Evolutionary conservation across 2,888 invertebrate genomes (phyloP), one percentile per base, ranked within the genome.

Genomic region (Colletes collaris): DNA sequence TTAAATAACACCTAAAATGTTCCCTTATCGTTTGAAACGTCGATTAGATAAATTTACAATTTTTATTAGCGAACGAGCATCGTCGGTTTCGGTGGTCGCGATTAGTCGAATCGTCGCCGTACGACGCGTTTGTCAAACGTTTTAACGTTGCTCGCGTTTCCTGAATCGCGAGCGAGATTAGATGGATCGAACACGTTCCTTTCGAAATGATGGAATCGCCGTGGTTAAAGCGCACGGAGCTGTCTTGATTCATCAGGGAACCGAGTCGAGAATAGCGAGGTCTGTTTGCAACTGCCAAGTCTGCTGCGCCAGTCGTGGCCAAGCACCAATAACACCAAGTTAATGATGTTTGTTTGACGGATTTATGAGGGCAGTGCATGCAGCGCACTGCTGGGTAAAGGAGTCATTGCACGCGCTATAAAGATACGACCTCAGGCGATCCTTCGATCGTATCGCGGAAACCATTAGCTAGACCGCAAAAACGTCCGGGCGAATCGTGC

Each of bases 271-370:
- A 83, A 86, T 85, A 86, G 86, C 85, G 76, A 68, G 63, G 85
- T 71, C 87, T 81, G 87, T 87, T 87, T 70, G 86, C 87, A 65
- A 81, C 79, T 79, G 73, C 62, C 76, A 72, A 52, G 79, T 73
- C 76, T 66, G 77, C 75, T 37, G 83, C 83, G 81, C 81, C 82
- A 87, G 87, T 87, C 86, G 87, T 84, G 77, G 80, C 82, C 87
- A 74, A 87, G 86, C 85, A 87, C 88, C 86, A 84, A 87, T 87
- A 87, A 88, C 84, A 78, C 77, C 83, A 69, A 86, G 84, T 89
- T 88, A 89, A 89, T 89, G 88, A 89, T 88, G 86, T 89, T 89
- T 85, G 83, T 85, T 86, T 88, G 88, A 86, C 86, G 88, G 84
- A 88, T 89, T 88, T 89, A 89, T 81, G 88, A 87, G 87, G 85